phyloP scores from a whole-genome alignment of 2,797 vertebrate genomes.

The Poecilia wingei region DNA sequence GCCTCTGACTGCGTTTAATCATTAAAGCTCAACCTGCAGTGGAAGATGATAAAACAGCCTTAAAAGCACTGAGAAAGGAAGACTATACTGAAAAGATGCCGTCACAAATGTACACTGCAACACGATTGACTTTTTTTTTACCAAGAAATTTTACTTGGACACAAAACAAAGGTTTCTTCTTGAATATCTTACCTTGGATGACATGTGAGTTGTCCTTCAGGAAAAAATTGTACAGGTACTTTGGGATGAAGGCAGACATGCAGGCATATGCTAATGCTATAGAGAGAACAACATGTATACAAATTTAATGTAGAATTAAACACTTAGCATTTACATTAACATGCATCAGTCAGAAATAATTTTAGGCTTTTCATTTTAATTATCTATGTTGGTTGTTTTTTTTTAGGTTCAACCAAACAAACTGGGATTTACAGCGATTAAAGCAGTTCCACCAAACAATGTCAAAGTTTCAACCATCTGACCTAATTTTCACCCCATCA shows the following conservation, averaged over 20 bases:
- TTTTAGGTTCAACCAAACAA: not conserved
- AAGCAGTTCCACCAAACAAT: not conserved
- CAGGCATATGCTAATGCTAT: constrained; percentile 96
- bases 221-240: constrained; percentile 99
- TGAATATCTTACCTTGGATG: constrained; percentile 91
- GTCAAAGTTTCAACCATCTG: not conserved
- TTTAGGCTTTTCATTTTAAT: not conserved
- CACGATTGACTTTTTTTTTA: not conserved
- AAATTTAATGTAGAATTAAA: not conserved
- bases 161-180: not conserved
- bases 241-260: constrained; percentile 99
- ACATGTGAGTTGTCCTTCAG: constrained; percentile 99
- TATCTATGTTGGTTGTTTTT: too few relatives aligned
- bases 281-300: not conserved
- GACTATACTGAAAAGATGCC: not conserved
- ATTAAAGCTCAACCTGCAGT: constrained; percentile 32
- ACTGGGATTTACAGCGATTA: not conserved
- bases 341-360: not conserved
- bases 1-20: constrained; percentile 39
- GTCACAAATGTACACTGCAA: not conserved
- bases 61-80: constrained; percentile 10
- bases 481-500: not conserved
- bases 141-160: not conserved
- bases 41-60: constrained; percentile 23
- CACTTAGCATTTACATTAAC: too few relatives aligned